Base-by-base conservation (phyloP, 2,888 invertebrate genomes). In the Anthrax anthrax region DNA sequence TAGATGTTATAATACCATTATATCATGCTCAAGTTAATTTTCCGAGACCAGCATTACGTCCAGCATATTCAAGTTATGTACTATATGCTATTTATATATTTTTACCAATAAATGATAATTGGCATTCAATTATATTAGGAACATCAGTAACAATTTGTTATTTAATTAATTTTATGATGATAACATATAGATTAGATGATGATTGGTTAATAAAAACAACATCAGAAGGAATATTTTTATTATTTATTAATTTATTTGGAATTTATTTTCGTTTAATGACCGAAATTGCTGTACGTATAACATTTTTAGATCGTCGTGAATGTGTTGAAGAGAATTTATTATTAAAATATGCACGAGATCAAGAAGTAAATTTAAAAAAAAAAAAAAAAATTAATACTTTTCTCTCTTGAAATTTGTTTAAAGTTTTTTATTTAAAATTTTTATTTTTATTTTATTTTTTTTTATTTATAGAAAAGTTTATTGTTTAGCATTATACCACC, bases 231-330 rank as follows among this genome's bases (percentile, higher is more conserved):
- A 72, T 86, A 51, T 84, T 81, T 61, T 72, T 84, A 49, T 56
- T 78, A 16, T 83, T 84, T 53, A 78, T 86, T 10, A 91, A 90
- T 62, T 71, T 80, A 14, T 73, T 91, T 64, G 92, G 94, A 3
- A 70, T 89, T n/a, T 90, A 86, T 70, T 88, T 88, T 65, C 80
- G 89, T 46, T 77, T 86, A 55, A 80, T 91, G 76, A 86, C 85
- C 52, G 92, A 94, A 69, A 81, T 92, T 40, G 83, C 87, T 17
- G 84, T 88, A 52, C 72, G 91, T 50, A 74, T 86, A 51, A 87
- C 91, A 2, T 94, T 94, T 63, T 71, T 92, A 47, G 91, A 92
- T 61, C 76, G 88, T 36, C 71, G 91, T 50, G 85, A 84, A 37
- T 89, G 84, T 58, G 84, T 92, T 17, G 86, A 90, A 64, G 84